phyloP scores from a whole-genome alignment of 1,140 invertebrate genomes.

The Lamellibrachia luymesi region DNA sequence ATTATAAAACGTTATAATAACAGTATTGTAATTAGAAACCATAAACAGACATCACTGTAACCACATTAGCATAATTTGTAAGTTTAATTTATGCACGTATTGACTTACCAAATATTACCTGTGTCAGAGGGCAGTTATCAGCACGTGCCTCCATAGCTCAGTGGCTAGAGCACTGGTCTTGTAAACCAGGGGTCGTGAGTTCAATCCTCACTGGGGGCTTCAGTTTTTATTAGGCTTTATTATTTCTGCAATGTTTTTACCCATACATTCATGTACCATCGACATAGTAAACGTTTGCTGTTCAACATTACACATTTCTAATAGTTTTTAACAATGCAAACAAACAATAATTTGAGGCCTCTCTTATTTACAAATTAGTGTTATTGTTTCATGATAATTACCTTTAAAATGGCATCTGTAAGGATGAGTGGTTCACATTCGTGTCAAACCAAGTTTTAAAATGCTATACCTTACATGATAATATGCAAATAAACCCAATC shows the following conservation, averaged over 20 bases:
- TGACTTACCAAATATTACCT: neutral
- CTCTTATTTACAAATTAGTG: no score
- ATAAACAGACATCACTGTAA: neutral
- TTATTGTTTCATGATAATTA: no score
- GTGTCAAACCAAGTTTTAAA: no score
- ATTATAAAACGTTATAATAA: neutral
- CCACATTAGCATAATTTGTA: neutral
- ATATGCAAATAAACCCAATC: no score
- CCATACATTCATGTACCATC: neutral
- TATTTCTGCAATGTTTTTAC: neutral
- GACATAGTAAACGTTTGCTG: no score
- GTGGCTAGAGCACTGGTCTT: slow-evolving; percentile 3
- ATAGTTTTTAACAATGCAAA: no score
- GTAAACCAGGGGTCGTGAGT: slow-evolving; percentile 3
- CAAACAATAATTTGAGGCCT: no score
- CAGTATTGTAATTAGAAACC: neutral
- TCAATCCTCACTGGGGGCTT: slow-evolving; percentile 3
- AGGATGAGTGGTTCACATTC: no score
- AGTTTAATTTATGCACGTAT: neutral
- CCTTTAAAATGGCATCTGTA: no score
- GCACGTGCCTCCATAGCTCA: neutral
- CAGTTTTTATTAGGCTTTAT: neutral
- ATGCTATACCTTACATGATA: no score
- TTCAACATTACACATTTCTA: no score
- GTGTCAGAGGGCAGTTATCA: neutral